Conservation (phyloP, 1,140 invertebrate genomes). For the Leucophenga varia region DNA sequence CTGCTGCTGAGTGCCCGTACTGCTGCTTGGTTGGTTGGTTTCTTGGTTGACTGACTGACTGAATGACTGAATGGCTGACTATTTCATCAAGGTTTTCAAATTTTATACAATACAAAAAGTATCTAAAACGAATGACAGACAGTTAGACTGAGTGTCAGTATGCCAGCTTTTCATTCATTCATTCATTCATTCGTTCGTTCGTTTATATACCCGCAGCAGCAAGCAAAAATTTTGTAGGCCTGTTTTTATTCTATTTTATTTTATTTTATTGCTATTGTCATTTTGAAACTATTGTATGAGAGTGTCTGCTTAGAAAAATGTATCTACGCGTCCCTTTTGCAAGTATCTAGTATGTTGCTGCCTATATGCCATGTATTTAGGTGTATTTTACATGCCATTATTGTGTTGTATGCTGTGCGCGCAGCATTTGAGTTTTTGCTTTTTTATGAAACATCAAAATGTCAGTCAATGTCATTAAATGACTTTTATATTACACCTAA, state of each 20-base stretch:
- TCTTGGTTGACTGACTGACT: neutral
- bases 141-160: too few relatives aligned
- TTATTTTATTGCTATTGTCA: constrained; percentile 34
- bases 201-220: constrained; percentile 22
- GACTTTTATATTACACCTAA: constrained; percentile 54
- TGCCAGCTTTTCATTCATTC: too few relatives aligned
- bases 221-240: constrained; percentile 32
- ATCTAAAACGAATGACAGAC: too few relatives aligned
- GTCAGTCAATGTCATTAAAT: constrained; percentile 54
- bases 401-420: too few relatives aligned
- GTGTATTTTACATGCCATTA: constrained; percentile 41
- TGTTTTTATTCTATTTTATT: constrained; percentile 29
- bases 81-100: constrained; percentile 42
- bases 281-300: too few relatives aligned
- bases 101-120: constrained; percentile 18
- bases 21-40: neutral
- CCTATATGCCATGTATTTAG: too few relatives aligned
- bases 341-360: neutral
- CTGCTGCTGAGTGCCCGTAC: neutral
- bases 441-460: constrained; percentile 55
- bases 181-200: too few relatives aligned
- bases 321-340: constrained; percentile 12
- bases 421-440: too few relatives aligned
- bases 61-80: constrained; percentile 22
- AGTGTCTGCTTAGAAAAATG: constrained; percentile 31